Evolutionary conservation across 2,113 vertebrate species (phyloP).

Genomic region (Planiliza haematocheilus): DNA sequence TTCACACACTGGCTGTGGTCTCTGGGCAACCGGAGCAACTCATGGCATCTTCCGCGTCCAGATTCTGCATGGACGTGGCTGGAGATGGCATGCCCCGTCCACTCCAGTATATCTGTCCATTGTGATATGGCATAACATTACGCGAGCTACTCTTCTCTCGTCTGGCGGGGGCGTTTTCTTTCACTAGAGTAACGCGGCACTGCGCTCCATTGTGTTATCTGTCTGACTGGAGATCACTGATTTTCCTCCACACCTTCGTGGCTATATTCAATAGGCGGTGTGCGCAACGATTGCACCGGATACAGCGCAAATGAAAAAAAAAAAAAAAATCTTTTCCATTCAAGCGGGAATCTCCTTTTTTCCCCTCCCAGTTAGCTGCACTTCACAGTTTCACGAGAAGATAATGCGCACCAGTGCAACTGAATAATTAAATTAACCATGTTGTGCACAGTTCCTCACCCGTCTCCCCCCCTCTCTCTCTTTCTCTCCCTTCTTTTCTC

Average conservation of each 20-base stretch:
- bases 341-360: constrained; percentile 19
- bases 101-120: constrained; percentile 27
- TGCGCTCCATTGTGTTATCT: constrained; percentile 18
- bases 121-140: constrained; percentile 40
- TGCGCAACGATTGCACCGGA: constrained; percentile 3
- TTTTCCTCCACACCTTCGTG: background rate
- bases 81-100: constrained; percentile 6
- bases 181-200: constrained; percentile 29
- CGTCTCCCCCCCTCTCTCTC: constrained; percentile 9
- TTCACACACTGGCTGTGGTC: constrained; percentile 17
- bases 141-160: constrained; percentile 34
- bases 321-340: constrained; percentile 11
- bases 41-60: constrained; percentile 3
- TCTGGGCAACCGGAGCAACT: constrained; percentile 46
- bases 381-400: constrained; percentile 16
- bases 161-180: constrained; percentile 39
- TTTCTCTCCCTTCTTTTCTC: constrained; percentile 6
- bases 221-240: constrained; percentile 28
- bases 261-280: background rate
- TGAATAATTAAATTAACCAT: constrained; percentile 63
- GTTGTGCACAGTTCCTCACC: constrained; percentile 51
- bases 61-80: constrained; percentile 7
- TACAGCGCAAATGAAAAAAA: background rate
- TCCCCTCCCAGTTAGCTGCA: constrained; percentile 21
- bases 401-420: constrained; percentile 41